These are phyloP conservation scores for Dicaeum eximium DNA, from an alignment of 2,113 vertebrate genomes.

Conservation along the genomic window DNA sequence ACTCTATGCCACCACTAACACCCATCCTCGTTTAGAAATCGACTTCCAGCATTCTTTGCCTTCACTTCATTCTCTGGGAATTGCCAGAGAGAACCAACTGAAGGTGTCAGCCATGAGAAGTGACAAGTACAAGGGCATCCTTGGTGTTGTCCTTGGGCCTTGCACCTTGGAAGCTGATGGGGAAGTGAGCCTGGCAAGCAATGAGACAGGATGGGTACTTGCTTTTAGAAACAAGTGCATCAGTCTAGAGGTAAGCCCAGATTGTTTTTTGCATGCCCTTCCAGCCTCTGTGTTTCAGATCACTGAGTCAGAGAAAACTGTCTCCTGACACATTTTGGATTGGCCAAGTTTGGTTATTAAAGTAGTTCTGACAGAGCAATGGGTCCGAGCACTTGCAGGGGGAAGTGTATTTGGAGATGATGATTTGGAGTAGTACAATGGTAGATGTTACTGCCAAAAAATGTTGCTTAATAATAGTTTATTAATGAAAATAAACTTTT, in stretches of 20 bases:
- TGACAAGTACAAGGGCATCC: neutral
- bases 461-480: neutral
- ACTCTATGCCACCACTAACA: slow-evolving; percentile 18
- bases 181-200: slow-evolving; percentile 8
- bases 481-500: neutral
- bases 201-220: slow-evolving; percentile 59
- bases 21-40: slow-evolving; percentile 47
- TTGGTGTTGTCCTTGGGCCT: slow-evolving; percentile 67
- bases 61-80: slow-evolving; percentile 53
- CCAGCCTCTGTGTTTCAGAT: neutral
- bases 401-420: neutral
- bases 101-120: slow-evolving; percentile 21
- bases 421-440: neutral
- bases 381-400: neutral
- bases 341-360: neutral
- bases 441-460: neutral
- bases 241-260: slow-evolving; percentile 68
- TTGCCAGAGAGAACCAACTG: slow-evolving; percentile 65
- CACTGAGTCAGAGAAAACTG: neutral
- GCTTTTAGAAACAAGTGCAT: slow-evolving; percentile 70
- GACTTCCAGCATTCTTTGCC: slow-evolving; percentile 68
- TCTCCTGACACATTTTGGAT: neutral
- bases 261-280: neutral
- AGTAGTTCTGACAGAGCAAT: neutral
- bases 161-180: slow-evolving; percentile 67